A percentile compares a stretch with the other conserved stretches of the same genome.
Evolutionary conservation across 2,113 vertebrate genomes (phyloP).

Genomic region (Stigmatopora argus): DNA sequence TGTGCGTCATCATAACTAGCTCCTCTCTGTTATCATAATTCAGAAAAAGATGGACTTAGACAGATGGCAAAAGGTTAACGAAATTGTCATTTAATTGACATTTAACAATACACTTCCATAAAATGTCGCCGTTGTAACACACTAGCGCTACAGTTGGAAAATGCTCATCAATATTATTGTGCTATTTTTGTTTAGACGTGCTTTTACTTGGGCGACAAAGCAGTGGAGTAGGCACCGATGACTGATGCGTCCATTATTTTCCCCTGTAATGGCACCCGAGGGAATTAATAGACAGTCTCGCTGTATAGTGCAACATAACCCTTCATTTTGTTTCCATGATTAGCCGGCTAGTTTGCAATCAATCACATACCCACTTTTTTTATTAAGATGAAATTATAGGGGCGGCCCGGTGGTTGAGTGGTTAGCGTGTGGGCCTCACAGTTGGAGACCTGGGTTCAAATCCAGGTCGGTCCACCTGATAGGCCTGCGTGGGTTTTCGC

Average conservation of each 20-base stretch:
- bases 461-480: no score
- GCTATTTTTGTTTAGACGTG: slow-evolving; percentile 27
- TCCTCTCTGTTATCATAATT: no score
- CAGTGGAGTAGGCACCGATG: slow-evolving; percentile 41
- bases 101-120: neutral
- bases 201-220: slow-evolving; percentile 29
- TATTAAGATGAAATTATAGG: slow-evolving; percentile 32
- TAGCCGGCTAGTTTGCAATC: slow-evolving; percentile 30
- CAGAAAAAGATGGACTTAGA: no score
- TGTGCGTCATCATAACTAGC: no score
- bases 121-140: neutral
- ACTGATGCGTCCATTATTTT: slow-evolving; percentile 45
- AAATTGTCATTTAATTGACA: neutral
- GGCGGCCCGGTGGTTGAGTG: no score
- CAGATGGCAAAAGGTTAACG: neutral
- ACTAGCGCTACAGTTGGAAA: slow-evolving; percentile 1
- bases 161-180: slow-evolving; percentile 19
- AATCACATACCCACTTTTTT: slow-evolving; percentile 29
- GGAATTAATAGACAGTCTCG: slow-evolving; percentile 50
- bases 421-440: no score
- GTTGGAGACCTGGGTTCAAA: no score
- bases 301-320: slow-evolving; percentile 52
- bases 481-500: no score
- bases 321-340: slow-evolving; percentile 42
- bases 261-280: slow-evolving; percentile 31